Percentiles rank a stretch among this genome's conserved stretches.
phyloP scores from a whole-genome alignment of 1,140 invertebrate species.

The Drosophila arizonae region DNA sequence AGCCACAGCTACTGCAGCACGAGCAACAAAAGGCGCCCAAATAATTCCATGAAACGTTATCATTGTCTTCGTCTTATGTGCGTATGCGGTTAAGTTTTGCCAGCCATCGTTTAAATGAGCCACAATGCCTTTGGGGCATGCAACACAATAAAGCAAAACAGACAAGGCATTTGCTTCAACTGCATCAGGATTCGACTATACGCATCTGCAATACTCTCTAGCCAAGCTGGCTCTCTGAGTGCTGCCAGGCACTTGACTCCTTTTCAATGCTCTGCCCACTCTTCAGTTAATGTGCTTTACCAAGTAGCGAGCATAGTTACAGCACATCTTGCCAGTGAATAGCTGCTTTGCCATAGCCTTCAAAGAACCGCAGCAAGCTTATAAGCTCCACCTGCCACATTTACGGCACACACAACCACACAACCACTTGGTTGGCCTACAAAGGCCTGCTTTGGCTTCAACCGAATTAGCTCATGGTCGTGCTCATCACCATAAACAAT shows the following conservation, averaged over 20 bases:
- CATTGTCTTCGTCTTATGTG: constrained; percentile 63
- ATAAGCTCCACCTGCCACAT: background rate
- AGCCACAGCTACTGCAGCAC: constrained; percentile 20
- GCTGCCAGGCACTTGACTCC: too few relatives aligned
- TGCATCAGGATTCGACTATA: background rate
- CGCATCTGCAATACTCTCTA: background rate
- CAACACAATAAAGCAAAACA: constrained; percentile 26
- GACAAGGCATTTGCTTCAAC: constrained; percentile 2
- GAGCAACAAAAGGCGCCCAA: constrained; percentile 47
- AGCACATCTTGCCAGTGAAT: too few relatives aligned
- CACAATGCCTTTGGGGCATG: constrained; percentile 64
- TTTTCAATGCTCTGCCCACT: too few relatives aligned
- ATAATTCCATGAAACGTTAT: constrained; percentile 71
- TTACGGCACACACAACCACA: too few relatives aligned
- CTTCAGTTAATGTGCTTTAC: background rate
- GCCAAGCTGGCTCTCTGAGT: too few relatives aligned
- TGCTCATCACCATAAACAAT: constrained; percentile 1
- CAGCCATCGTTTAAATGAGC: constrained; percentile 66
- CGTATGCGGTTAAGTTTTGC: constrained; percentile 61
- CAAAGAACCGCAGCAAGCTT: too few relatives aligned
- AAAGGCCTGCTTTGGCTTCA: constrained; percentile 4
- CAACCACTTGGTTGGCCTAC: constrained; percentile 1
- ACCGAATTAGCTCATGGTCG: constrained; percentile 10
- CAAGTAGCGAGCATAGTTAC: background rate
- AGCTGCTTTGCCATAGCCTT: background rate